These are phyloP conservation scores for Myopa testacea DNA, from an alignment of 2,888 invertebrate species.

Conservation along the genomic window DNA sequence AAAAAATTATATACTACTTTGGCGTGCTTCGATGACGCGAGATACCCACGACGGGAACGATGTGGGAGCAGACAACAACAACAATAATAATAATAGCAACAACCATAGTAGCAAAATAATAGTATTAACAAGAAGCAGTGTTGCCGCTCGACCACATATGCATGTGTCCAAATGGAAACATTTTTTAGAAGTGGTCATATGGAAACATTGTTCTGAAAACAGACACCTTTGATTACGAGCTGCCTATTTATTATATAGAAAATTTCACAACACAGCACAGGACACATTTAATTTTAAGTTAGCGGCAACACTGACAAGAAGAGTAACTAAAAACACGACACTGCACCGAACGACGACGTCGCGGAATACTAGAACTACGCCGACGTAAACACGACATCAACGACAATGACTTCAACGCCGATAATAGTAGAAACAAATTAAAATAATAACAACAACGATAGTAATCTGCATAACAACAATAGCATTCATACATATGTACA, in stretches of 20 bases:
- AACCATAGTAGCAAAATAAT: neutral
- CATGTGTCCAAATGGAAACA: too few species aligned
- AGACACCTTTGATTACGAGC: too few species aligned
- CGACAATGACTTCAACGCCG: conserved; percentile 20
- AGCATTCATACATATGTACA: too few species aligned
- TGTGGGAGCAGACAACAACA: conserved; percentile 15
- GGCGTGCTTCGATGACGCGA: too few species aligned
- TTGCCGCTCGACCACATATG: too few species aligned
- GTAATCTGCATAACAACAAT: too few species aligned
- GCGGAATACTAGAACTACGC: neutral
- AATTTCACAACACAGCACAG: too few species aligned
- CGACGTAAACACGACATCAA: neutral
- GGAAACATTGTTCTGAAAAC: neutral
- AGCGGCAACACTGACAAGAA: too few species aligned
- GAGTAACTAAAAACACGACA: neutral
- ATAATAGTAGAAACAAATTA: neutral
- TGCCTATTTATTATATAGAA: too few species aligned
- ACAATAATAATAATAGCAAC: neutral
- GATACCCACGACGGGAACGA: conserved; percentile 1
- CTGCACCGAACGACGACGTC: neutral
- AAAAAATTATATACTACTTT: too few species aligned
- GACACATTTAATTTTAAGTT: too few species aligned
- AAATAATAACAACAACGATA: neutral
- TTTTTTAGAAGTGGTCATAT: too few species aligned
- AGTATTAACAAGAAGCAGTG: neutral